phyloP scores from a whole-genome alignment of 2,113 vertebrate species.

The Tetraodon nigroviridis region DNA sequence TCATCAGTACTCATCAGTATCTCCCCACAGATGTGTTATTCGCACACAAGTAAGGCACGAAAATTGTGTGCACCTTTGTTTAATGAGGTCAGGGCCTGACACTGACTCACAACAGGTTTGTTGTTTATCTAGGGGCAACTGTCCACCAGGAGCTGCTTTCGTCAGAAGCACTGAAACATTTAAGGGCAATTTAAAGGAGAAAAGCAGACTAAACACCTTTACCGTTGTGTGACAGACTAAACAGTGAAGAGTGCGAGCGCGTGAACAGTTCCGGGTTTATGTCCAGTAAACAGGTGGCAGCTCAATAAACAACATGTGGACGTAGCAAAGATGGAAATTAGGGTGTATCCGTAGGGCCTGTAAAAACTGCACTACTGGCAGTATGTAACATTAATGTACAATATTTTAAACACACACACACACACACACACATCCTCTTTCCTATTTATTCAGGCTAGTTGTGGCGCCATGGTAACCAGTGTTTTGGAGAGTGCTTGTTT shows the following conservation, averaged over 20 bases:
- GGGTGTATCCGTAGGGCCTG: not conserved
- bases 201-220: conserved; percentile 48
- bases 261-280: conserved; percentile 32
- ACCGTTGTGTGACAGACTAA: conserved; percentile 45
- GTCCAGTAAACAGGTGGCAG: conserved; percentile 22
- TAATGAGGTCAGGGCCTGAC: conserved; percentile 20
- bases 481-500: conserved; percentile 66
- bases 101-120: conserved; percentile 28
- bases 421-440: conserved; percentile 11
- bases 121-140: not conserved
- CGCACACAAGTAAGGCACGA: not conserved
- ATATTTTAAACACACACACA: not conserved
- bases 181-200: conserved; percentile 33
- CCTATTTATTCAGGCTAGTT: conserved; percentile 55
- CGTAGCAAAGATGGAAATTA: conserved; percentile 37
- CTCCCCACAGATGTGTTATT: not conserved
- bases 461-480: conserved; percentile 59
- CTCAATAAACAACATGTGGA: conserved; percentile 43
- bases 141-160: conserved; percentile 4
- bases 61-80: conserved; percentile 6
- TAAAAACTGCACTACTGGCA: too few relatives aligned
- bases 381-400: not conserved
- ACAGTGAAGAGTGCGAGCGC: conserved; percentile 24
- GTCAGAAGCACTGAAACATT: conserved; percentile 12
- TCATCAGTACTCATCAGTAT: not conserved